Conservation (phyloP, 2,888 invertebrate species). For the Rhagium mordax region DNA sequence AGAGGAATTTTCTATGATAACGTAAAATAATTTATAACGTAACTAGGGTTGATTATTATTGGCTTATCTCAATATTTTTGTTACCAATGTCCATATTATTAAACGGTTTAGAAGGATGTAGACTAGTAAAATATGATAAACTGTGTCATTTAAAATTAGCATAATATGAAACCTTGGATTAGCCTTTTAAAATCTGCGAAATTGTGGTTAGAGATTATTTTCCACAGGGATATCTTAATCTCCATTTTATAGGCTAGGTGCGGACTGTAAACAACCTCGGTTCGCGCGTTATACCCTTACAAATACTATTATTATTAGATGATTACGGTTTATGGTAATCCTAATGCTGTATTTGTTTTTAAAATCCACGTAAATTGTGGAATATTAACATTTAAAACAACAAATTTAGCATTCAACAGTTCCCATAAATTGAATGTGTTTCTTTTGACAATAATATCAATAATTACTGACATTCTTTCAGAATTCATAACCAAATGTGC, state of each 20-base stretch:
- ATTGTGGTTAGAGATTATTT: conserved; percentile 14
- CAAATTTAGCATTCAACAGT: not conserved
- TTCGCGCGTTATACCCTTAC: conserved; percentile 29
- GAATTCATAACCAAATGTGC: not conserved
- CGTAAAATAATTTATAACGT: too few species aligned
- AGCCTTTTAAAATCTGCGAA: conserved; percentile 6
- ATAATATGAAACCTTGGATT: conserved; percentile 16
- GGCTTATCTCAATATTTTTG: not conserved
- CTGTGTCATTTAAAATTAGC: conserved; percentile 8
- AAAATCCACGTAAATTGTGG: not conserved
- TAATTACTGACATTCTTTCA: too few species aligned
- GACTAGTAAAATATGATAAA: conserved; percentile 3
- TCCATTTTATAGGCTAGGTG: conserved; percentile 24
- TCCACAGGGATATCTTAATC: conserved; percentile 20
- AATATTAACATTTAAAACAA: not conserved
- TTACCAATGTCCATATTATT: not conserved
- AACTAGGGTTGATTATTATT: too few species aligned
- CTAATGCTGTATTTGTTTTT: conserved; percentile 36
- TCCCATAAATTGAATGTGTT: too few species aligned
- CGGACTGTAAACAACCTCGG: conserved; percentile 20
- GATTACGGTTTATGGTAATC: conserved; percentile 49
- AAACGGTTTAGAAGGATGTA: not conserved
- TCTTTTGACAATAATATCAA: too few species aligned
- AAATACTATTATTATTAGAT: conserved; percentile 45
- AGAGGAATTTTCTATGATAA: too few species aligned